Evolutionary conservation across 2,113 vertebrate genomes (phyloP).

Genomic region (Tragelaphus strepsiceros): DNA sequence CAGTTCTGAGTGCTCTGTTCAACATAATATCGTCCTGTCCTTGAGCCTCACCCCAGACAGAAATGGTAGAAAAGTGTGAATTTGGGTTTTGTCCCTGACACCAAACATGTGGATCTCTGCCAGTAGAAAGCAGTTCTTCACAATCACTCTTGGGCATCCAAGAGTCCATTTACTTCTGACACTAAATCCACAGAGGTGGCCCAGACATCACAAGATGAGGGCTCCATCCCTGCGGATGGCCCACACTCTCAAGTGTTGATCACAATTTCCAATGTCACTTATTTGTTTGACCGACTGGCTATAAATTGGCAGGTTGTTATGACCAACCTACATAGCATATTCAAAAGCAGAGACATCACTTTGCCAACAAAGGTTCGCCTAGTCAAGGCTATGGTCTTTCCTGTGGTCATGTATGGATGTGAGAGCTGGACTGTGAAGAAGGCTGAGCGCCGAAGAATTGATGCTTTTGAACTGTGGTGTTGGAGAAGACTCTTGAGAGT

Average conservation of each 20-base stretch:
- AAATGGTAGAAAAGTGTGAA: not conserved
- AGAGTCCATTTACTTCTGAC: not conserved
- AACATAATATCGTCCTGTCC: not conserved
- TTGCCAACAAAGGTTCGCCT: too few species aligned
- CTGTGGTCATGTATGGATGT: too few species aligned
- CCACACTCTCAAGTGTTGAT: not conserved
- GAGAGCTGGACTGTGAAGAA: too few species aligned
- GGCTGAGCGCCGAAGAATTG: too few species aligned
- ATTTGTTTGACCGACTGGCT: not conserved
- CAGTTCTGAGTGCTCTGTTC: not conserved
- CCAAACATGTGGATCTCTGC: not conserved
- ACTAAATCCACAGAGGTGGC: not conserved
- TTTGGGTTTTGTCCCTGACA: not conserved
- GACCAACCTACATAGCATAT: too few species aligned
- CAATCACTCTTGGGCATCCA: not conserved
- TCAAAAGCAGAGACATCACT: too few species aligned
- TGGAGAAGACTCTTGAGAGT: too few species aligned
- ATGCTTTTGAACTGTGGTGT: too few species aligned
- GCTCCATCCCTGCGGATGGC: not conserved
- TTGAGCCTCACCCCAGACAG: not conserved
- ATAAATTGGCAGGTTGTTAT: not conserved
- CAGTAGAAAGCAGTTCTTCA: not conserved
- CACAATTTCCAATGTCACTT: not conserved
- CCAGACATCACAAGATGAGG: not conserved
- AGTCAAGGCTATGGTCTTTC: too few species aligned